A percentile compares a stretch with the other conserved stretches of the same genome.
Conservation (phyloP, 2,113 vertebrate species). For the Oncorhynchus tshawytscha region DNA sequence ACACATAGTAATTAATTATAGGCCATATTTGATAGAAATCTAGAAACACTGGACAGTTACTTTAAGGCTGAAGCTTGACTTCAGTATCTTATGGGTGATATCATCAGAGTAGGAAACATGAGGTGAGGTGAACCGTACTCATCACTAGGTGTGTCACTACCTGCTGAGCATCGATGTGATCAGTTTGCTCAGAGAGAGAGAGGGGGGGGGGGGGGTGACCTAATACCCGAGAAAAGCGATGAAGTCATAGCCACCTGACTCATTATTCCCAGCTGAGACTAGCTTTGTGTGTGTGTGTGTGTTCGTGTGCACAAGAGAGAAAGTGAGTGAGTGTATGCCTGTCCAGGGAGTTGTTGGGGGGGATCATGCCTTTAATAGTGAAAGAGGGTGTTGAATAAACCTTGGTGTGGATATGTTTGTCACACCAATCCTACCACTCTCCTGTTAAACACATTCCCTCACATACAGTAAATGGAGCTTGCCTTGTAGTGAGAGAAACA, state of each 20-base stretch:
- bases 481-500: too few species aligned
- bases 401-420: background rate
- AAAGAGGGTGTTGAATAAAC: background rate
- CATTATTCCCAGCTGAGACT: slow-evolving; percentile 72
- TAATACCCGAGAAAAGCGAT: slow-evolving; percentile 75
- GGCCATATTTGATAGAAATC: too few species aligned
- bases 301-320: background rate
- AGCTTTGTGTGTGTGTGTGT: slow-evolving; percentile 38
- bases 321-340: background rate
- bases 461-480: background rate
- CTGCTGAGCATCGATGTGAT: slow-evolving; percentile 58
- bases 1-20: too few species aligned
- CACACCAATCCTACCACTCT: background rate
- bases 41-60: too few species aligned
- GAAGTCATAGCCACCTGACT: slow-evolving; percentile 78
- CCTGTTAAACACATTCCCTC: background rate
- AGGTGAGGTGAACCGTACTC: slow-evolving; percentile 59
- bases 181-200: slow-evolving; percentile 30
- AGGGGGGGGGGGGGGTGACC: slow-evolving; percentile 56
- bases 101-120: slow-evolving; percentile 32
- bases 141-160: slow-evolving; percentile 61
- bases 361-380: background rate
- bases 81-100: too few species aligned
- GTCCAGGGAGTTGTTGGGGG: background rate
- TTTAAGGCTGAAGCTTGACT: too few species aligned